Base-by-base conservation (phyloP, 2,888 invertebrate species). In the Synergus laeviventris region DNA sequence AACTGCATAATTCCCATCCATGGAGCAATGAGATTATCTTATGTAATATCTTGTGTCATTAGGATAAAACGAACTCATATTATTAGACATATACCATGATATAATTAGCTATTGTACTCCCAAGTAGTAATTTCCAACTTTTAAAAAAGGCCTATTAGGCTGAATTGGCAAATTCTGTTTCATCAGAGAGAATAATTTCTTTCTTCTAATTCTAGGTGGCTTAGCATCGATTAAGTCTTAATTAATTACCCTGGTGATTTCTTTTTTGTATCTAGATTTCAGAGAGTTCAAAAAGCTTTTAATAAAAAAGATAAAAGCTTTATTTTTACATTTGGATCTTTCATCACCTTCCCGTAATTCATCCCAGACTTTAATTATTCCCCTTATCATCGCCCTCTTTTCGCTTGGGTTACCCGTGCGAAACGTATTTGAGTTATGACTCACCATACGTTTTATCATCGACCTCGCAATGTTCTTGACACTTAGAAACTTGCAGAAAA, bases 1-100 rank as follows among this genome's bases (percentile, higher is more conserved):
- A 75, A 76, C 77, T 81, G 80, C 79, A 81, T 82, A 81, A 83
- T 83, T 81, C 78, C 70, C 74, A 77, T 66, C 21, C n/a, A 31
- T 66, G 45, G 66, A 21, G 66, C 9, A 66, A 45, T 16, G 24
- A 66, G 24, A 66, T 66, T 45, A 66, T 66, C 66, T 66, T 45
- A 56, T 56, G n/a, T 56, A 66, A 45, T 45, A 66, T 66, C 66
- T 66, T 45, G 21, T 56, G n/a, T 56, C 56, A 24, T 56, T 21
- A 56, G 21, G 11, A 56, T 56, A 11, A 56, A 21, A 56, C 21
- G 56, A 56, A 1, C 21, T 56, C 14, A 24, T 56, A 14, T 12
- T 56, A 56, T 56, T 56, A 56, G 56, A 3, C 56, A 56, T 56
- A 56, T 21, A 24, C 21, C 7, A 31, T 31, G 14, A 56, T 21